phyloP scores from a whole-genome alignment of 1,140 invertebrate species.

The Anthonomus grandis region DNA sequence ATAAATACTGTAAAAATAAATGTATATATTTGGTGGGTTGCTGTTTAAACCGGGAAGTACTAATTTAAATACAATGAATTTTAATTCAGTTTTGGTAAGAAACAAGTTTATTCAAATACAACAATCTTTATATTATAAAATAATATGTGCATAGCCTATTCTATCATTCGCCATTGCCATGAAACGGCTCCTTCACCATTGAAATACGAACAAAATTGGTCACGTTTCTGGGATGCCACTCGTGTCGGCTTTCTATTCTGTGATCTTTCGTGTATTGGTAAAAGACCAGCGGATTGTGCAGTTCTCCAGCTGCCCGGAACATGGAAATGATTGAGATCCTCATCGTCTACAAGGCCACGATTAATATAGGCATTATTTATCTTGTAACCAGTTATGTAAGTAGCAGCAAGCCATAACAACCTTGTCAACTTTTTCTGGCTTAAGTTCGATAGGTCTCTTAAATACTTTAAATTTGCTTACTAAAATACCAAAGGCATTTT shows the following conservation, averaged over 20 bases:
- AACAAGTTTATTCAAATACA: too few relatives aligned
- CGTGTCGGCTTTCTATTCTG: not conserved
- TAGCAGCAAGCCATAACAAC: slow-evolving; percentile 12
- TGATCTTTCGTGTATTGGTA: not conserved
- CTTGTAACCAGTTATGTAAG: slow-evolving; percentile 29
- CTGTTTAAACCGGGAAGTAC: too few relatives aligned
- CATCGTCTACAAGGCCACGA: not conserved
- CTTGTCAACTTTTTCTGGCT: slow-evolving; percentile 13
- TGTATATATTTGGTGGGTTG: too few relatives aligned
- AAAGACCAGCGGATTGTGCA: not conserved
- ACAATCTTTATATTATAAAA: too few relatives aligned
- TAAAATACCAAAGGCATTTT: slow-evolving; percentile 52
- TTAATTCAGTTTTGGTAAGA: too few relatives aligned
- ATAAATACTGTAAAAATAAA: too few relatives aligned
- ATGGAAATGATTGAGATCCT: not conserved
- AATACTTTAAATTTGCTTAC: slow-evolving; percentile 43
- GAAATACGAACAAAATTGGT: too few relatives aligned
- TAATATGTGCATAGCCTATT: too few relatives aligned
- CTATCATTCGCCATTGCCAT: too few relatives aligned
- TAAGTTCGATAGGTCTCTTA: slow-evolving; percentile 31
- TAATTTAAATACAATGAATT: too few relatives aligned
- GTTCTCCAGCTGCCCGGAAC: not conserved
- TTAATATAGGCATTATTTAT: not conserved
- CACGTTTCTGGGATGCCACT: too few relatives aligned
- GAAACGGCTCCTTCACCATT: too few relatives aligned